These are phyloP conservation scores for Drosophila monieri DNA, from an alignment of 2,888 invertebrate species.

Conservation along the genomic window DNA sequence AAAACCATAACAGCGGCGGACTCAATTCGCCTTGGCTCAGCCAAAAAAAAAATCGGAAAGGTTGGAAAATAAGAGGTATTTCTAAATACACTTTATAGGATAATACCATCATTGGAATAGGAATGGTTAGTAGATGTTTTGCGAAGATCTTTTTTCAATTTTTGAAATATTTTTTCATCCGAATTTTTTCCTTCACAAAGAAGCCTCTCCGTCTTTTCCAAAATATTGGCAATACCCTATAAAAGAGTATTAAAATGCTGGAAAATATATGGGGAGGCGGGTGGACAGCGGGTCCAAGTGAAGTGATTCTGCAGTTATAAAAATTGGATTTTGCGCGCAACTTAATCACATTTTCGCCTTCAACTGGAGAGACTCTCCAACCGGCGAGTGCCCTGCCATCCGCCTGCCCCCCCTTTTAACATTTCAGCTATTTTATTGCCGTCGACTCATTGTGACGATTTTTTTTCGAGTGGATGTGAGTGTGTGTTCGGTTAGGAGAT, in stretches of 20 bases:
- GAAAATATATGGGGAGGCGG: slow-evolving; percentile 35
- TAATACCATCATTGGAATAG: neutral
- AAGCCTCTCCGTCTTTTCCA: too few species aligned
- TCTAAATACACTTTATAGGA: neutral
- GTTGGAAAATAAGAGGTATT: neutral
- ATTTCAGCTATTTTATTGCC: slow-evolving; percentile 73
- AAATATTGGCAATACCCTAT: neutral
- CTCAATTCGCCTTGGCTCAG: slow-evolving; percentile 76
- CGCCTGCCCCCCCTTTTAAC: slow-evolving; percentile 41
- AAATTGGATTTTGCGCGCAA: slow-evolving; percentile 79
- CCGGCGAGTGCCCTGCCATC: slow-evolving; percentile 37
- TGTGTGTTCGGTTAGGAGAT: slow-evolving; percentile 35
- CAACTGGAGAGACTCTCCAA: slow-evolving; percentile 67
- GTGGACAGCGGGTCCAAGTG: slow-evolving; percentile 71
- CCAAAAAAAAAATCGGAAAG: slow-evolving; percentile 23
- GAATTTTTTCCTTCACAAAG: too few species aligned
- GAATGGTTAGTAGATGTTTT: too few species aligned
- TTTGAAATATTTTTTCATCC: too few species aligned
- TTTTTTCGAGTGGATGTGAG: slow-evolving; percentile 30
- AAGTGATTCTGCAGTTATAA: slow-evolving; percentile 79
- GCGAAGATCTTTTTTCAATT: too few species aligned
- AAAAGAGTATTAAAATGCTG: slow-evolving; percentile 32
- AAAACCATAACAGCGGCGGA: slow-evolving; percentile 49
- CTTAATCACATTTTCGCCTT: slow-evolving; percentile 79
- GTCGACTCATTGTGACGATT: slow-evolving; percentile 76